Conservation (phyloP, 2,888 invertebrate species). For the Cephonodes hylas region DNA sequence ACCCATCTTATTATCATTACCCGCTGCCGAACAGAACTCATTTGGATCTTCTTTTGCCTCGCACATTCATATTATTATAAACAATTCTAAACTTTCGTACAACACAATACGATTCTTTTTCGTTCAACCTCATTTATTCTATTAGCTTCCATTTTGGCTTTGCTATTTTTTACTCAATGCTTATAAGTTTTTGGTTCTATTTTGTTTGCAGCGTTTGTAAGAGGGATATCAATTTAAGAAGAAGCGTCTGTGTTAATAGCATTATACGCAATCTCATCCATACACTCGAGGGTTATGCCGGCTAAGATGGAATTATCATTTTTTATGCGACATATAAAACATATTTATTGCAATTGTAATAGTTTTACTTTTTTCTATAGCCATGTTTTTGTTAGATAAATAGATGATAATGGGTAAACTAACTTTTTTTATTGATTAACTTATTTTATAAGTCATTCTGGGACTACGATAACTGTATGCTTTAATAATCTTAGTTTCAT, state of each 20-base stretch:
- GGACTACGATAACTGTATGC: constrained; percentile 8
- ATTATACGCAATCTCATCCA: constrained; percentile 81
- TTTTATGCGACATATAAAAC: constrained; percentile 81
- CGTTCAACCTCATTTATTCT: constrained; percentile 29
- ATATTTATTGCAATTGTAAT: constrained; percentile 80
- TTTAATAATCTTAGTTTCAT: constrained; percentile 8
- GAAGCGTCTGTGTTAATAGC: constrained; percentile 82
- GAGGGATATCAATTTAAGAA: constrained; percentile 80
- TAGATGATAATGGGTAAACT: constrained; percentile 54
- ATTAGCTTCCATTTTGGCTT: constrained; percentile 35
- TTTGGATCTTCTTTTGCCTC: constrained; percentile 69
- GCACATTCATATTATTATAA: constrained; percentile 37
- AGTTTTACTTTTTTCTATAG: constrained; percentile 69
- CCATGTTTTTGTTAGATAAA: constrained; percentile 69
- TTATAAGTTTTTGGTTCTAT: constrained; percentile 34
- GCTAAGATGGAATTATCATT: constrained; percentile 73
- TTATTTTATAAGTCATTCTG: constrained; percentile 18
- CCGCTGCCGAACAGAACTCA: constrained; percentile 79
- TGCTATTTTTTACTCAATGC: constrained; percentile 39
- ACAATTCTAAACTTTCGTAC: constrained; percentile 36
- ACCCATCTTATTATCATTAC: constrained; percentile 81
- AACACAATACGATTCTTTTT: constrained; percentile 38
- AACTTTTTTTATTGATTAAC: constrained; percentile 46
- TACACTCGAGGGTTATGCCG: constrained; percentile 78
- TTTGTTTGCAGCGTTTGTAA: constrained; percentile 37